Base-by-base conservation (phyloP, 2,888 invertebrate species). In the Timema podura region DNA sequence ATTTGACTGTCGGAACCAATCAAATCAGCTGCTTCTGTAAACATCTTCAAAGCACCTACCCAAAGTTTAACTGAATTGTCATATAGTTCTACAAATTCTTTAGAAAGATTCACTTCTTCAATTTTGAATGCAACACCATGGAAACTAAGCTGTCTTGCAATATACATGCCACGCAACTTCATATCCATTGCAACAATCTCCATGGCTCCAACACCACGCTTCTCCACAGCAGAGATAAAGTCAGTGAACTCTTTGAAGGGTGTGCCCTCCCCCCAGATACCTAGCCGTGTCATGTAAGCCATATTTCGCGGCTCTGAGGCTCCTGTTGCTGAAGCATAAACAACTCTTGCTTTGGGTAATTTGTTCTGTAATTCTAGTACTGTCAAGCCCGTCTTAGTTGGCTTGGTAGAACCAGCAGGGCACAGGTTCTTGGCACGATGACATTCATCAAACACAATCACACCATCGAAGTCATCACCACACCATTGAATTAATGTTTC, bases 141-240 rank as follows among this genome's bases (percentile, higher is more conserved):
- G 84, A 99, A 99, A 80, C 98, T 98, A 48, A 99, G 87, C 82
- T 99, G 99, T 5, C 99, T 86, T 7, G 99, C 99, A 77, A 99
- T 97, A 83, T 99, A 99, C 91, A 97, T 96, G 76, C 99, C 99
- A 75, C 99, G 88, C 48, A 98, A 84, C 81, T 99, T 99, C 98
- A 99, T 98, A 82, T 99, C 99, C 98, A 99, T 99, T 7, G 99
- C 99, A 9, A 99, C 98, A 72, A 99, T 93, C 84, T 99, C 99
- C 98, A 99, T 99, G 64, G 98, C 98, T 70, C 98, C 98, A 10
- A 99, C 98, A 51, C 98, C 98, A 70, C 92, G 87, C 81, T 96
- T 95, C 80, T 99, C 98, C 0, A 99, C 97, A 0, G 98, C 96
- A 68, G 92, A 89, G 73, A 98, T 97, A 77, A 99, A 99, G 81